Percentiles rank a stretch among this genome's conserved stretches.
Evolutionary conservation across 92 coral and sea anemone species (phyloP).

Genomic region (Paramuricea clavata): DNA sequence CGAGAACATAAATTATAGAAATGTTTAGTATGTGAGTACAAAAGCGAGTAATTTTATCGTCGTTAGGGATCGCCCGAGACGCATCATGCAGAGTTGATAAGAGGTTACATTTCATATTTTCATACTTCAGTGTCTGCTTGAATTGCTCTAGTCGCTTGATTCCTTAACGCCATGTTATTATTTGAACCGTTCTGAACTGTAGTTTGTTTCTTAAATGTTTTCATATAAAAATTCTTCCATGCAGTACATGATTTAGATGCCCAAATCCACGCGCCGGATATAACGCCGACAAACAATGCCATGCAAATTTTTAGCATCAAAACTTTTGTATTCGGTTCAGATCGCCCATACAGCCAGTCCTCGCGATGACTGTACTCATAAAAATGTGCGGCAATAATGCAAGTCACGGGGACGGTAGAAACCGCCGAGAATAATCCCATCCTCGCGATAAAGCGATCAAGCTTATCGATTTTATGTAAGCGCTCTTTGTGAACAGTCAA

Average conservation of each 20-base stretch:
- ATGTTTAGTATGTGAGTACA: not conserved
- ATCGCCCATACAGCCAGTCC: constrained; percentile 91
- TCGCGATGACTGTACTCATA: constrained; percentile 97
- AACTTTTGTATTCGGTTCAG: constrained; percentile 88
- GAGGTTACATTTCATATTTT: constrained; percentile 3
- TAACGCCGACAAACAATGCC: constrained; percentile 91
- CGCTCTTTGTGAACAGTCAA: constrained; percentile 80
- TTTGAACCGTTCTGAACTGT: constrained; percentile 26
- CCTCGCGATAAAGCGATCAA: constrained; percentile 91
- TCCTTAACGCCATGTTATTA: constrained; percentile 41
- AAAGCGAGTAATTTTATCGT: constrained; percentile 40
- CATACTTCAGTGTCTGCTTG: constrained; percentile 28
- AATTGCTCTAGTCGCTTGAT: constrained; percentile 24
- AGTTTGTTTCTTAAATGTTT: constrained; percentile 8
- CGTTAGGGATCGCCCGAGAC: not conserved
- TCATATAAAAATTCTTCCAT: constrained; percentile 76
- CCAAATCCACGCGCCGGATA: constrained; percentile 97
- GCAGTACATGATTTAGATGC: constrained; percentile 81
- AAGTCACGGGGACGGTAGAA: constrained; percentile 90
- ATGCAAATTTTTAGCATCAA: constrained; percentile 90
- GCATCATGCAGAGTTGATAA: not conserved
- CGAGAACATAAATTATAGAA: not conserved
- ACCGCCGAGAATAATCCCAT: constrained; percentile 91
- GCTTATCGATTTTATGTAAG: constrained; percentile 83
- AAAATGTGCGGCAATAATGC: constrained; percentile 89